Evolutionary conservation across 2,797 vertebrate genomes (phyloP).

Genomic region (Enteromius paludinosus): DNA sequence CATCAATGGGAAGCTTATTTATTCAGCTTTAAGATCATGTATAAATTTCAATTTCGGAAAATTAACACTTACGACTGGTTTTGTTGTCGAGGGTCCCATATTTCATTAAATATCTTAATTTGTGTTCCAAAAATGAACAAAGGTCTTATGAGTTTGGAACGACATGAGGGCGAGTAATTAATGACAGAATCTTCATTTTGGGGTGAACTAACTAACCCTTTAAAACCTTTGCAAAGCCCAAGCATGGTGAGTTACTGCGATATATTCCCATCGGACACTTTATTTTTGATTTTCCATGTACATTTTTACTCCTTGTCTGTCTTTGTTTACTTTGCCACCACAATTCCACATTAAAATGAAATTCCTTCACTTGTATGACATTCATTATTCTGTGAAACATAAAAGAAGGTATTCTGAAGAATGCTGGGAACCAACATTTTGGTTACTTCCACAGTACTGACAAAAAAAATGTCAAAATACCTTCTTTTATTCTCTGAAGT

Average conservation of each 20-base stretch:
- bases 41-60: too few species aligned
- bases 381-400: neutral
- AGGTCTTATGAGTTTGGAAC: too few species aligned
- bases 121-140: too few species aligned
- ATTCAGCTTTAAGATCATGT: too few species aligned
- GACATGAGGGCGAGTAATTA: too few species aligned
- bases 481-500: neutral
- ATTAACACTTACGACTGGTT: too few species aligned
- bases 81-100: too few species aligned
- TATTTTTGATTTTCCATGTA: neutral
- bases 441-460: neutral
- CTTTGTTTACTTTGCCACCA: neutral
- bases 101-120: too few species aligned
- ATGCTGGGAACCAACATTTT: neutral
- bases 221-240: neutral
- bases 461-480: neutral
- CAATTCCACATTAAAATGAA: neutral
- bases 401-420: slow-evolving; percentile 10
- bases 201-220: too few species aligned
- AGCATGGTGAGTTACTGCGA: neutral
- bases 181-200: too few species aligned
- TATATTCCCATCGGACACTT: neutral
- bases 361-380: neutral
- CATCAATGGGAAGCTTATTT: too few species aligned
- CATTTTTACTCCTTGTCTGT: neutral